phyloP scores from a whole-genome alignment of 2,113 vertebrate genomes.

The Athene noctua region DNA sequence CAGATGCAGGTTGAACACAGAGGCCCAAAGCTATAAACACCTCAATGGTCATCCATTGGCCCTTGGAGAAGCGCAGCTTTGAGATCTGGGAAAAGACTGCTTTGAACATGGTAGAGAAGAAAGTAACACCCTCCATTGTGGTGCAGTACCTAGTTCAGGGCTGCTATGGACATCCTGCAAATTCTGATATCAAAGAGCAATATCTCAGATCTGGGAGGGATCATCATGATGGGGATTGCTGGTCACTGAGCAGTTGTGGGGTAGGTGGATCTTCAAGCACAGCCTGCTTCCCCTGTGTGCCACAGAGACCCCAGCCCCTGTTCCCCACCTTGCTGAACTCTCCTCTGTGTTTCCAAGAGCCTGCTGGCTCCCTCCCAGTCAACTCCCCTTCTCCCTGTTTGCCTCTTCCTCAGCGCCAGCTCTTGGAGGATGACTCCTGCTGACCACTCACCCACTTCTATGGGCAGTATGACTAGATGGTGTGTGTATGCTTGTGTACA shows the following conservation, averaged over 20 bases:
- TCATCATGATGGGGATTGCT: neutral
- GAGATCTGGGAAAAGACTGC: neutral
- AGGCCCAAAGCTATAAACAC: neutral
- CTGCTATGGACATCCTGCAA: neutral
- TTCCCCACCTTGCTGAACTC: rapidly evolving
- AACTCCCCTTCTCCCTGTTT: neutral
- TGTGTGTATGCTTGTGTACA: rapidly evolving
- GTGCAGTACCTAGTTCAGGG: neutral
- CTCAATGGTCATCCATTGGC: neutral
- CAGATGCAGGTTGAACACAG: rapidly evolving
- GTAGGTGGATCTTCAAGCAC: neutral
- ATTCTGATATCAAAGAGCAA: neutral
- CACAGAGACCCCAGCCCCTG: neutral
- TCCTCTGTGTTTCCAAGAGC: neutral
- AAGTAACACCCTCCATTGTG: rapidly evolving
- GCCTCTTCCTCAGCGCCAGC: neutral
- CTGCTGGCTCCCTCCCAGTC: rapidly evolving
- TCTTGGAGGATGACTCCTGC: neutral
- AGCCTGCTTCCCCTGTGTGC: neutral
- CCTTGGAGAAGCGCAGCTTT: neutral
- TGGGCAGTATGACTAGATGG: neutral
- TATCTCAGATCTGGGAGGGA: neutral
- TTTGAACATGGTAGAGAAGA: neutral
- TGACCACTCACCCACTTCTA: neutral
- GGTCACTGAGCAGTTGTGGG: rapidly evolving